Percentiles rank a stretch among this genome's conserved stretches.
phyloP scores from a whole-genome alignment of 2,113 vertebrate species.

The Irena cyanogastra region DNA sequence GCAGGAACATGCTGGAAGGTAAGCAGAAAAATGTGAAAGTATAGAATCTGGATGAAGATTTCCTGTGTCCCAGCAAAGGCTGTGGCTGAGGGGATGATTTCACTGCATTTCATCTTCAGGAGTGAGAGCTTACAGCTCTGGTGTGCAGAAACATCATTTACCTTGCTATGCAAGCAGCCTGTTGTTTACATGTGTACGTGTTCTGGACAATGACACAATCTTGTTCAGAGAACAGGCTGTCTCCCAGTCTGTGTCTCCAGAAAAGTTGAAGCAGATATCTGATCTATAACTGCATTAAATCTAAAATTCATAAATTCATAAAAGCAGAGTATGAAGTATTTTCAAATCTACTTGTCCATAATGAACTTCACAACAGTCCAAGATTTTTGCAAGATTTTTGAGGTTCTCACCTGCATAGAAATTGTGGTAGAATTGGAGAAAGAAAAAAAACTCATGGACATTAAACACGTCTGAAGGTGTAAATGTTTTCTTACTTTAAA shows the following conservation, averaged over 20 bases:
- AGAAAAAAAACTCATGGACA: not conserved
- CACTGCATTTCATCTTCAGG: not conserved
- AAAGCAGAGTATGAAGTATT: not conserved
- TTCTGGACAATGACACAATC: not conserved
- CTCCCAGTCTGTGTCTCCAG: not conserved
- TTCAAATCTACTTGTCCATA: not conserved
- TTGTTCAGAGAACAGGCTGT: not conserved
- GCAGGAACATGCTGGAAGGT: not conserved
- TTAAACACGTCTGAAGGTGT: not conserved
- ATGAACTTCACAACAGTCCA: not conserved
- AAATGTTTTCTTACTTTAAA: not conserved
- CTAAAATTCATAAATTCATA: not conserved
- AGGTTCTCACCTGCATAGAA: not conserved
- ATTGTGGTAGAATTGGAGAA: not conserved
- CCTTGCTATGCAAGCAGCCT: not conserved
- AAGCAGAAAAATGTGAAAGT: not conserved
- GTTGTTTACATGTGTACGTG: fast-evolving
- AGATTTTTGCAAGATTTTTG: not conserved
- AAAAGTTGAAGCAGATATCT: not conserved
- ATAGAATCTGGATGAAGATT: not conserved
- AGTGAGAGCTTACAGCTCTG: not conserved
- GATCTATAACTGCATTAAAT: not conserved
- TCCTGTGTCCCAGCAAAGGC: not conserved
- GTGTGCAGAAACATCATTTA: not conserved
- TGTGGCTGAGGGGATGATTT: not conserved